Evolutionary conservation across 2,888 invertebrate species (phyloP).

Genomic region (Craniophora ligustri): DNA sequence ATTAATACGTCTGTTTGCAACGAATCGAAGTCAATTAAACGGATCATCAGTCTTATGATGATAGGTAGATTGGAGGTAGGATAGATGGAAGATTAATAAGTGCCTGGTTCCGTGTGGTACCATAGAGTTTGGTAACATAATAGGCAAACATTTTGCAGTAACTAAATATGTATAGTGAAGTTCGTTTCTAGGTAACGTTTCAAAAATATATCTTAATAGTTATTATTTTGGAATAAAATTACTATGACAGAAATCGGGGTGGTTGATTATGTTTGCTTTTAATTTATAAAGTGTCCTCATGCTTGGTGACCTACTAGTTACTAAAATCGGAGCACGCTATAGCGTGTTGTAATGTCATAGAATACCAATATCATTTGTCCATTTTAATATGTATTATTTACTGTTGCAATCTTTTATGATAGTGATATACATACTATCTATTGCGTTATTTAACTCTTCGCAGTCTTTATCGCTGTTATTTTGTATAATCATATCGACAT

Average conservation of each 20-base stretch:
- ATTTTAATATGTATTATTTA: conserved; percentile 27
- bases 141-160: conserved; percentile 44
- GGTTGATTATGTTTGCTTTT: conserved; percentile 33
- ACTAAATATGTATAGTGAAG: conserved; percentile 23
- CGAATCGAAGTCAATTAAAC: conserved; percentile 40
- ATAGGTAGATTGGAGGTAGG: conserved; percentile 12
- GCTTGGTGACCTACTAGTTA: too few relatives aligned
- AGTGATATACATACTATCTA: too few relatives aligned
- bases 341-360: conserved; percentile 59
- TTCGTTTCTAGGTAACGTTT: conserved; percentile 1
- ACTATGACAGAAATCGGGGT: conserved; percentile 9
- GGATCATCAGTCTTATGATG: conserved; percentile 25
- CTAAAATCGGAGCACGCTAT: conserved; percentile 47
- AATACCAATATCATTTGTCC: conserved; percentile 24
- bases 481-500: too few relatives aligned
- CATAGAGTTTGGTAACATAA: conserved; percentile 42
- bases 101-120: conserved; percentile 59
- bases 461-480: too few relatives aligned
- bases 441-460: too few relatives aligned
- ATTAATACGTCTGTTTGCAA: conserved; percentile 38
- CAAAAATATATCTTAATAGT: conserved; percentile 19
- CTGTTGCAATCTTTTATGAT: conserved; percentile 18
- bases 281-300: conserved; percentile 52
- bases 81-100: conserved; percentile 50
- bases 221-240: conserved; percentile 10